These are phyloP conservation scores for Noctilio leporinus DNA, from an alignment of 2,113 vertebrate genomes.

Conservation along the genomic window DNA sequence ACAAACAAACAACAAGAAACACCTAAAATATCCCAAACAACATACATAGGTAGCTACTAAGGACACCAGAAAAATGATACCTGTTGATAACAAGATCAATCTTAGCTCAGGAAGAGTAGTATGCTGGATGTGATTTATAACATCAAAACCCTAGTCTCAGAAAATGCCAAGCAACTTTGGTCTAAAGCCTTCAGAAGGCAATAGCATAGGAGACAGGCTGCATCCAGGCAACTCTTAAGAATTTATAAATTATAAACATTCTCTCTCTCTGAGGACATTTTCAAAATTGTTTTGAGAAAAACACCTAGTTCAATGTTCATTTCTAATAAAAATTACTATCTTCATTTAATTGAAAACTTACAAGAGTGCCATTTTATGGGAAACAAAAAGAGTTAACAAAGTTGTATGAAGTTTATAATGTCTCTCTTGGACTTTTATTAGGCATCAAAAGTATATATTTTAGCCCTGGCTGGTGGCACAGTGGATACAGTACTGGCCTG, in stretches of 20 bases:
- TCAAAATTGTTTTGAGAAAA: neutral
- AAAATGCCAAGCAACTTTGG: neutral
- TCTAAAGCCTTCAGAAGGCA: neutral
- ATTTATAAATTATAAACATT: neutral
- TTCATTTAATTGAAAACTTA: neutral
- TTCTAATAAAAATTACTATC: neutral
- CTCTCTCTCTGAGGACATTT: neutral
- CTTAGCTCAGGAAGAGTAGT: neutral
- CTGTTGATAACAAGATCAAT: neutral
- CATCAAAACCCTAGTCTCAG: neutral
- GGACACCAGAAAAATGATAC: neutral
- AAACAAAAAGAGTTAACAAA: slow-evolving; percentile 14
- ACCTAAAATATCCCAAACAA: neutral
- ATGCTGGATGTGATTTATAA: neutral
- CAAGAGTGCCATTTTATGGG: neutral
- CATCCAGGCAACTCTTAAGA: neutral
- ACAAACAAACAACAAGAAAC: neutral
- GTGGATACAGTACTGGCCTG: too few relatives aligned
- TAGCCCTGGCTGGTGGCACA: too few relatives aligned
- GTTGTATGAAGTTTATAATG: slow-evolving; percentile 33
- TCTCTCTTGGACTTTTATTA: neutral
- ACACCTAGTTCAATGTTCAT: neutral
- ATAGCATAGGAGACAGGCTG: neutral
- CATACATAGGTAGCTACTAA: neutral
- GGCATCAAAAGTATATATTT: neutral